Evolutionary conservation across 2,113 vertebrate species (phyloP), one percentile per base, ranked within the genome.

Genomic region (Corapipo altera): DNA sequence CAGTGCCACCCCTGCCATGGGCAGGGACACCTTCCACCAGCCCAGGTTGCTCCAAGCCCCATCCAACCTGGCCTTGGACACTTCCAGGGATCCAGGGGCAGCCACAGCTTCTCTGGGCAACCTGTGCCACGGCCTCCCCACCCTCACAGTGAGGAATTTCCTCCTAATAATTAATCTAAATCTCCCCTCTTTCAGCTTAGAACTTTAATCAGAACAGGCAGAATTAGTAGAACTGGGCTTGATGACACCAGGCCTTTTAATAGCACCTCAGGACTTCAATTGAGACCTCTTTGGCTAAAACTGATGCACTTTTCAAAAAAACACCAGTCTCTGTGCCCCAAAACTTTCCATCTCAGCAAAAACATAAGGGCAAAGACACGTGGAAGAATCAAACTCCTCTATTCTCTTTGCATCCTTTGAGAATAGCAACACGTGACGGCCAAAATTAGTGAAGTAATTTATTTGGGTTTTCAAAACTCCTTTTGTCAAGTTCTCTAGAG

Each of bases 361-460:
- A 83, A 24, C 46, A 41, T 2, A 9, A 70, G 35, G 32, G 52
- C 39, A 88, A 85, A 80, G 8, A 17, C 64, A 11, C 1, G n/a
- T 32, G 48, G 61, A 78, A 52, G 37, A 76, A 82, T 75, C 17
- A 54, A 39, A 66, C 14, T 8, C 5, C 27, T 71, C 32, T 81
- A 1, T 71, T 92, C 64, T 61, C 39, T 59, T 21, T 13, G 15
- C 22, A 62, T 72, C 61, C 49, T 74, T 61, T 75, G 76, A 92
- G 83, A 85, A 81, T 20, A 84, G 44, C 48, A 81, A 86, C 22
- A 92, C 92, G 94, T 91, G 80, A 95, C 44, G 64, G 70, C 35
- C 91, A 88, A 94, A 96, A 95, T 91, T 83, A 91, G 79, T 57
- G 69, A 64, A 93, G 83, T 84, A 84, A 94, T 92, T 52, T 88